These are phyloP conservation scores for Buathra laborator DNA, from an alignment of 2,888 invertebrate genomes.

Conservation along the genomic window DNA sequence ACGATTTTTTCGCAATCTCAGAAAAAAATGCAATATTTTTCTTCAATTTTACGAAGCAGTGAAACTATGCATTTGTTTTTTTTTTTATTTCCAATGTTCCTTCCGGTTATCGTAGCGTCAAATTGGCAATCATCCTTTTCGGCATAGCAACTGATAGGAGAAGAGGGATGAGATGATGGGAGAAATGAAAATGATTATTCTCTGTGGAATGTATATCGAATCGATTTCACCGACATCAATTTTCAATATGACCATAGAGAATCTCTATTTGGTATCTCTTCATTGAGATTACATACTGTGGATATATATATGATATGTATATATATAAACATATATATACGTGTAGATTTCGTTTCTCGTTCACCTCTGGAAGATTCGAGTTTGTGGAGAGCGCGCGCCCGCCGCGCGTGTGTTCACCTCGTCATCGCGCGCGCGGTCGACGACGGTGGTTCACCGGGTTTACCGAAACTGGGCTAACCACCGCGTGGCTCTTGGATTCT, in stretches of 20 bases:
- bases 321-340: not conserved
- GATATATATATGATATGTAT: not conserved
- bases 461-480: slow-evolving; percentile 45
- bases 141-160: not conserved
- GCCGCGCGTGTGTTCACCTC: slow-evolving; percentile 3
- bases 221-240: not conserved
- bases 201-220: not conserved
- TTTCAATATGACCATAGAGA: not conserved
- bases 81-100: not conserved
- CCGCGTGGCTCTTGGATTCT: slow-evolving; percentile 22
- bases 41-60: not conserved
- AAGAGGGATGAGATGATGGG: not conserved
- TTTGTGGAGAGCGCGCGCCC: not conserved
- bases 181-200: not conserved
- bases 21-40: not conserved
- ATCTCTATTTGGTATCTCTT: not conserved
- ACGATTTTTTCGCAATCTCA: not conserved
- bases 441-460: slow-evolving; percentile 35
- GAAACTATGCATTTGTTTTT: not conserved
- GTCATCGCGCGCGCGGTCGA: slow-evolving; percentile 25
- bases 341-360: slow-evolving; percentile 8
- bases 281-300: not conserved
- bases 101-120: not conserved
- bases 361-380: slow-evolving; percentile 4
- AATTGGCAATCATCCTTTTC: not conserved